Evolutionary conservation across 2,888 invertebrate genomes (phyloP).

Genomic region (Ryuthela nishihirai): DNA sequence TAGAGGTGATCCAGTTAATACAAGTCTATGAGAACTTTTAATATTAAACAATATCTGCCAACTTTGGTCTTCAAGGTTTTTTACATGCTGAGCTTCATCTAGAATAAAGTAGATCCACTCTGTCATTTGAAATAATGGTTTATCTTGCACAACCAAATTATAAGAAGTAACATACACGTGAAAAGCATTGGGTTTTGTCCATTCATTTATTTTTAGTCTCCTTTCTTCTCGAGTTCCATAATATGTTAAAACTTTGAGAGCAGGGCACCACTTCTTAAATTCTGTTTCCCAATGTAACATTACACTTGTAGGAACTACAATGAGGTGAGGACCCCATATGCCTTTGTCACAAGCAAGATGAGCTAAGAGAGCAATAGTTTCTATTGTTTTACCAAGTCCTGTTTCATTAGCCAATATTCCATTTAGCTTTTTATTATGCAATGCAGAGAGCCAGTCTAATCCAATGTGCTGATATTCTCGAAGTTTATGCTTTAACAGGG

Average conservation of each 20-base stretch:
- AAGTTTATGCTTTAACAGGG: constrained; percentile 80
- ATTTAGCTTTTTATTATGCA: constrained; percentile 91
- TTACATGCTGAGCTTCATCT: constrained; percentile 99
- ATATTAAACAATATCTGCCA: constrained; percentile 97
- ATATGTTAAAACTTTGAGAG: constrained; percentile 97
- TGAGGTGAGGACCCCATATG: constrained; percentile 98
- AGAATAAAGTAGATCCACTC: no score
- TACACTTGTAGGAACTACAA: constrained; percentile 98
- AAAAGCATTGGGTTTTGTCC: no score
- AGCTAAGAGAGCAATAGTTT: constrained; percentile 89
- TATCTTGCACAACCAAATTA: no score
- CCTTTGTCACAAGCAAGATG: constrained; percentile 87
- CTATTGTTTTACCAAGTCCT: constrained; percentile 96
- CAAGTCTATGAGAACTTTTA: constrained; percentile 80
- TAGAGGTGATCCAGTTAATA: constrained; percentile 90
- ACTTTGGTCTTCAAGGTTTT: constrained; percentile 97
- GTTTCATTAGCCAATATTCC: constrained; percentile 96
- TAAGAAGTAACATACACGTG: no score
- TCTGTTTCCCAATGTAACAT: constrained; percentile 99
- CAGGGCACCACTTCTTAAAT: constrained; percentile 99
- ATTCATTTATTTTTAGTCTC: constrained; percentile 69
- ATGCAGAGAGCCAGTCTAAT: constrained; percentile 93
- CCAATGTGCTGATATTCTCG: constrained; percentile 98
- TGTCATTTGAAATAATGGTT: no score
- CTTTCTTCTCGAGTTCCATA: constrained; percentile 96